phyloP scores from a whole-genome alignment of 2,113 vertebrate species.

The Arizona elegans region DNA sequence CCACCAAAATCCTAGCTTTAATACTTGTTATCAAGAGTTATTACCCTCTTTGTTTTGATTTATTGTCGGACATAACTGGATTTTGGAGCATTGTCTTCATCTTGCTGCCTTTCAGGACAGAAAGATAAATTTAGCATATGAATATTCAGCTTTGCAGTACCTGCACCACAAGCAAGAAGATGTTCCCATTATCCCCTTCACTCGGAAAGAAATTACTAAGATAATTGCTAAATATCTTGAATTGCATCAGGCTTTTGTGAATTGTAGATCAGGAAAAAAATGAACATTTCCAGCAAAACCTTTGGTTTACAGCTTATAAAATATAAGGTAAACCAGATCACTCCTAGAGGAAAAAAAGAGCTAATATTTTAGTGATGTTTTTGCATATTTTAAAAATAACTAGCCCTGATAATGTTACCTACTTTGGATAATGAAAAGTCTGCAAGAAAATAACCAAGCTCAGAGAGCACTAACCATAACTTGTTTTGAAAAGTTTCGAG shows the following conservation, averaged over 20 bases:
- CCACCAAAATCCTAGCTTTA: neutral
- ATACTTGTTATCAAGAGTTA: conserved; percentile 22
- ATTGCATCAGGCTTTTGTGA: neutral
- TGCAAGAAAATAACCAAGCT: neutral
- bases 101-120: conserved; percentile 39
- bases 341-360: neutral
- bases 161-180: neutral
- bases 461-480: neutral
- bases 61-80: conserved; percentile 52
- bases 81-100: conserved; percentile 50
- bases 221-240: neutral
- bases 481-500: neutral
- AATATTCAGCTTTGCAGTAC: conserved; percentile 38
- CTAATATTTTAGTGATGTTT: neutral
- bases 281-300: neutral
- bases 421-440: neutral
- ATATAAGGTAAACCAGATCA: neutral
- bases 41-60: conserved; percentile 60
- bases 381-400: neutral
- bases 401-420: neutral
- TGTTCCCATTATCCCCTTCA: neutral
- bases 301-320: neutral
- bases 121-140: conserved; percentile 50
- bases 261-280: neutral
- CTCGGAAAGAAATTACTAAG: neutral